phyloP scores from a whole-genome alignment of 2,797 vertebrate species.

The Anguilla pacifica region DNA sequence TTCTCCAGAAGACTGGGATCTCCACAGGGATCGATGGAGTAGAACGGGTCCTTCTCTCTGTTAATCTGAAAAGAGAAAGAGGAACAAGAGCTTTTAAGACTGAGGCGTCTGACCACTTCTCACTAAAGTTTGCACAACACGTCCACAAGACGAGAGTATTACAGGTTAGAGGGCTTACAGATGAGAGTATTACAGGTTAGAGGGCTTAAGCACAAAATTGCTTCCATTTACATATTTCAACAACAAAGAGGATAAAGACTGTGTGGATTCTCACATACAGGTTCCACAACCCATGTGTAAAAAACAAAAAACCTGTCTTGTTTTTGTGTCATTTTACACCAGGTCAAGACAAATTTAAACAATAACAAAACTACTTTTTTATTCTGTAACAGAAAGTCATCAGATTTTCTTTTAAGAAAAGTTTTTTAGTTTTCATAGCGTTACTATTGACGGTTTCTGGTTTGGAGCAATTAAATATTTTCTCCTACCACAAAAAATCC shows the following conservation, averaged over 20 bases:
- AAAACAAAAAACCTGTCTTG: background rate
- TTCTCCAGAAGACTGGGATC: constrained; percentile 60
- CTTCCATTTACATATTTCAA: background rate
- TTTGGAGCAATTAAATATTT: constrained; percentile 3
- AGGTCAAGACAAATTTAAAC: background rate
- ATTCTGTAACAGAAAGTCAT: background rate
- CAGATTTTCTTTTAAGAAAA: background rate
- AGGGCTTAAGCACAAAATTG: background rate
- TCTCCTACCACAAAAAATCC: constrained; percentile 4
- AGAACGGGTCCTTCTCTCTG: constrained; percentile 75
- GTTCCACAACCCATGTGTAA: background rate
- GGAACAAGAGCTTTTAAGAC: background rate
- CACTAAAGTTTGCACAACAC: background rate
- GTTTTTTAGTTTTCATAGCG: background rate
- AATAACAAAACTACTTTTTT: background rate
- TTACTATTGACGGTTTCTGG: constrained; percentile 12
- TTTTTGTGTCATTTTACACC: background rate
- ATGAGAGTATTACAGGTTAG: background rate
- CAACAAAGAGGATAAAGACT: background rate
- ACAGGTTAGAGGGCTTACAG: background rate
- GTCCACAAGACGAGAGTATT: background rate
- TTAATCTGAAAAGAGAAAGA: constrained; percentile 73
- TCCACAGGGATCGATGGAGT: constrained; percentile 64
- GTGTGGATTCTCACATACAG: background rate
- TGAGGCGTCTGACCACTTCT: background rate